Conservation (phyloP, 2,888 invertebrate species). For the Mechanitis messenoides region DNA sequence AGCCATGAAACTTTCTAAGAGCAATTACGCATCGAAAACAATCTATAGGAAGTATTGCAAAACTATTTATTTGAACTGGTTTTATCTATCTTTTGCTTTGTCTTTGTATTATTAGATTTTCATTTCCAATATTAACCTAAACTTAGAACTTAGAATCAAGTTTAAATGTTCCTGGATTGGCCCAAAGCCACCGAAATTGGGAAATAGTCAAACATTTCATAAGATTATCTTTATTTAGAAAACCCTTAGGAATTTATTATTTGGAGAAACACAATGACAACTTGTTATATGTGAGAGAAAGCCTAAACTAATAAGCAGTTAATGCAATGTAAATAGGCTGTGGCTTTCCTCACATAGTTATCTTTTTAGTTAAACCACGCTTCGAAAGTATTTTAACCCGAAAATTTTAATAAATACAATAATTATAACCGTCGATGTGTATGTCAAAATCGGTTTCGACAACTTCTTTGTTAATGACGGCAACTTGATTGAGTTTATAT, state of each 20-base stretch:
- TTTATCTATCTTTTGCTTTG: conserved; percentile 12
- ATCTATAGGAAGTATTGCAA: conserved; percentile 27
- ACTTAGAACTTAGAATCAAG: neutral
- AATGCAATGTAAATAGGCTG: conserved; percentile 18
- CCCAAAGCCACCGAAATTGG: too few species aligned
- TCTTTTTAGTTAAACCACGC: neutral
- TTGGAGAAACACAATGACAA: neutral
- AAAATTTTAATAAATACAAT: neutral
- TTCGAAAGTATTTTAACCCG: neutral
- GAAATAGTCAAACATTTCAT: too few species aligned
- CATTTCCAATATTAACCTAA: too few species aligned
- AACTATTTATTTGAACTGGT: conserved; percentile 16
- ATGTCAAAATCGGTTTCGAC: too few species aligned
- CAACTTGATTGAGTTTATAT: too few species aligned
- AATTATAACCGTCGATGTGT: too few species aligned
- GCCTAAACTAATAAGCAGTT: conserved; percentile 15
- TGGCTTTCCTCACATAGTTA: conserved; percentile 9
- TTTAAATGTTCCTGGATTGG: too few species aligned
- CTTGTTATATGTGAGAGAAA: conserved; percentile 8
- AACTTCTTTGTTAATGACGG: too few species aligned
- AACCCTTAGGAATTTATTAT: neutral
- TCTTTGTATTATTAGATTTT: neutral
- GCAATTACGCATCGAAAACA: conserved; percentile 27
- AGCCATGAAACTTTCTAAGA: conserved; percentile 24
- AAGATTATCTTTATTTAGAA: neutral